Percentiles rank a stretch among this genome's conserved stretches.
phyloP scores from a whole-genome alignment of 2,888 invertebrate genomes.

The Thumatha senex region DNA sequence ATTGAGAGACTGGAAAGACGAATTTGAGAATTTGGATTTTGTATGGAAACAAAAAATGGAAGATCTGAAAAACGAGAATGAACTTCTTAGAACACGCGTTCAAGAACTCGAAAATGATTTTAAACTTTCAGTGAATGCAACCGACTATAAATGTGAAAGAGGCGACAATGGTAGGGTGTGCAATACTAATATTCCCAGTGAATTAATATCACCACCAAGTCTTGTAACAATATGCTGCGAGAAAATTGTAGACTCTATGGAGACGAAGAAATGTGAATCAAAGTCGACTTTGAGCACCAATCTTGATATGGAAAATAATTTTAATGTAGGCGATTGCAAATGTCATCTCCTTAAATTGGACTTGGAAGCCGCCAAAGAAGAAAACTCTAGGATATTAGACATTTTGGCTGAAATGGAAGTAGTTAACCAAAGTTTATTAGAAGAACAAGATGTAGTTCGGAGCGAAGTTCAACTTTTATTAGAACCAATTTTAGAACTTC shows the following conservation, averaged over 20 bases:
- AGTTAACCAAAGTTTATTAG: conserved; percentile 48
- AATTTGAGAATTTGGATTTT: conserved; percentile 47
- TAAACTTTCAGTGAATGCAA: conserved; percentile 11
- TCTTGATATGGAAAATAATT: conserved; percentile 23
- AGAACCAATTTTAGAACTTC: conserved; percentile 59
- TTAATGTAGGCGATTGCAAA: conserved; percentile 33
- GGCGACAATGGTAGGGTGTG: not conserved
- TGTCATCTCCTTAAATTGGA: conserved; percentile 43
- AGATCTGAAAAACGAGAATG: conserved; percentile 52
- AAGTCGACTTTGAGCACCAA: conserved; percentile 32
- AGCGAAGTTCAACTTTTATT: conserved; percentile 59
- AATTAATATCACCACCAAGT: conserved; percentile 55
- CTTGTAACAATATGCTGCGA: conserved; percentile 65
- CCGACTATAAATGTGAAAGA: conserved; percentile 13
- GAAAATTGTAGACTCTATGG: conserved; percentile 54
- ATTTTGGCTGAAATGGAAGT: conserved; percentile 45
- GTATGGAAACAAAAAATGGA: conserved; percentile 51
- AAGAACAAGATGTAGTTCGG: conserved; percentile 56
- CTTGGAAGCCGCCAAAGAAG: conserved; percentile 33
- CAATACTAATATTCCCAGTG: conserved; percentile 15
- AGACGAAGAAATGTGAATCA: conserved; percentile 43
- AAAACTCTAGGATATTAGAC: conserved; percentile 48
- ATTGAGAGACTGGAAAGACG: conserved; percentile 50
- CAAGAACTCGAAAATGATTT: conserved; percentile 15
- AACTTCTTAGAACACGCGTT: conserved; percentile 43